Evolutionary conservation across 2,888 invertebrate species (phyloP).

Genomic region (Diadegma fenestrale): DNA sequence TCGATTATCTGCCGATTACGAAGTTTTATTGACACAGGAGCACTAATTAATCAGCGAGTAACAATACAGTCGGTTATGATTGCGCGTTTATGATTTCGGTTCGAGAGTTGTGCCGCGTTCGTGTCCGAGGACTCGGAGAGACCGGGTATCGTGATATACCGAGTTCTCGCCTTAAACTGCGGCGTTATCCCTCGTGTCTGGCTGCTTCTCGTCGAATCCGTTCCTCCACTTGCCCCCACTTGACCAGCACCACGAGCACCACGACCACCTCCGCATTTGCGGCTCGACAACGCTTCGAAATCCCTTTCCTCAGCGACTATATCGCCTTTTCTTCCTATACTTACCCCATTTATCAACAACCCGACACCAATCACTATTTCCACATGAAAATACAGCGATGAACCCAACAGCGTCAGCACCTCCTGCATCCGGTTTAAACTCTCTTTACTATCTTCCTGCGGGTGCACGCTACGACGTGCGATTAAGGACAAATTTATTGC

Average conservation of each 20-base stretch:
- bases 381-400: not conserved
- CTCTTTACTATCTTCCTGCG: not conserved
- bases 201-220: constrained; percentile 61
- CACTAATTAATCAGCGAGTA: not conserved
- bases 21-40: not conserved
- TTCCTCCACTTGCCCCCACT: constrained; percentile 50
- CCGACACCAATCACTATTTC: not conserved
- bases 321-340: constrained; percentile 49
- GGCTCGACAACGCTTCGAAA: constrained; percentile 9
- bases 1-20: not conserved
- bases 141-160: constrained; percentile 63
- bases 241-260: constrained; percentile 29
- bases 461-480: not conserved
- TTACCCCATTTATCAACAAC: constrained; percentile 25
- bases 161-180: constrained; percentile 71
- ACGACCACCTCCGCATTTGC: constrained; percentile 18
- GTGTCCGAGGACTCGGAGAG: constrained; percentile 22
- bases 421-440: not conserved
- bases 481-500: not conserved
- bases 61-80: not conserved
- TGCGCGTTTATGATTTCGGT: not conserved
- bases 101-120: not conserved
- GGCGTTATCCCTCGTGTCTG: constrained; percentile 68
- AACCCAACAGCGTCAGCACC: not conserved
- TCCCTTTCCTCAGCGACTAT: constrained; percentile 59